phyloP scores from a whole-genome alignment of 2,797 vertebrate species.

The Pangasius sanitwongsei region DNA sequence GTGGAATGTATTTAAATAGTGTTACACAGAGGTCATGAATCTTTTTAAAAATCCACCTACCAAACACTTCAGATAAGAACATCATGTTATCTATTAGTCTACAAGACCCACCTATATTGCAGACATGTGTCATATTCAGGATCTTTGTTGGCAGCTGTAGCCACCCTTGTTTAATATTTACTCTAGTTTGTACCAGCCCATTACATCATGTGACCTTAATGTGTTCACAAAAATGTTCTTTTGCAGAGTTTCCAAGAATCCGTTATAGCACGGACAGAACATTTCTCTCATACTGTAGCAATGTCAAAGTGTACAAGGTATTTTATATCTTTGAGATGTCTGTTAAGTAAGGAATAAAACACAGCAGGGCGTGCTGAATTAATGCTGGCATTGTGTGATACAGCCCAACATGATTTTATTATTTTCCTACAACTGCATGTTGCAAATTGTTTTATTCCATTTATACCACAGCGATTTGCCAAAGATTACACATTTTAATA shows the following conservation, averaged over 20 bases:
- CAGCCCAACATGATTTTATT: neutral
- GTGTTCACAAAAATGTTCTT: neutral
- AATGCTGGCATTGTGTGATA: neutral
- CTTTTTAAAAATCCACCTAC: slow-evolving; percentile 5
- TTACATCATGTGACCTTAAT: neutral
- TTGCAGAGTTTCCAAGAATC: neutral
- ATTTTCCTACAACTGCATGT: no score
- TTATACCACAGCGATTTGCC: neutral
- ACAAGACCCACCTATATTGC: slow-evolving; percentile 12
- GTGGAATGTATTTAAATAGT: neutral
- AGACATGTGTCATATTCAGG: slow-evolving; percentile 27
- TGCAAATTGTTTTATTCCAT: neutral
- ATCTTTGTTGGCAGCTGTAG: slow-evolving; percentile 15
- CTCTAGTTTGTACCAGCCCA: slow-evolving; percentile 35
- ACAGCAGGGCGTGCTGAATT: neutral
- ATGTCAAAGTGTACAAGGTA: neutral
- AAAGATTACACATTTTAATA: neutral
- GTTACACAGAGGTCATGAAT: neutral
- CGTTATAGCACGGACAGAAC: neutral
- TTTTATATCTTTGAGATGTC: neutral
- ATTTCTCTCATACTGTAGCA: neutral
- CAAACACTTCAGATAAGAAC: slow-evolving; percentile 11
- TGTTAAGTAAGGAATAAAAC: neutral
- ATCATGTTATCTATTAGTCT: slow-evolving; percentile 5
- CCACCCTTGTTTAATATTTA: slow-evolving; percentile 59